Evolutionary conservation across 2,797 vertebrate genomes (phyloP), one percentile per base, ranked within the genome.

Genomic region (Brachyalestes nurse): DNA sequence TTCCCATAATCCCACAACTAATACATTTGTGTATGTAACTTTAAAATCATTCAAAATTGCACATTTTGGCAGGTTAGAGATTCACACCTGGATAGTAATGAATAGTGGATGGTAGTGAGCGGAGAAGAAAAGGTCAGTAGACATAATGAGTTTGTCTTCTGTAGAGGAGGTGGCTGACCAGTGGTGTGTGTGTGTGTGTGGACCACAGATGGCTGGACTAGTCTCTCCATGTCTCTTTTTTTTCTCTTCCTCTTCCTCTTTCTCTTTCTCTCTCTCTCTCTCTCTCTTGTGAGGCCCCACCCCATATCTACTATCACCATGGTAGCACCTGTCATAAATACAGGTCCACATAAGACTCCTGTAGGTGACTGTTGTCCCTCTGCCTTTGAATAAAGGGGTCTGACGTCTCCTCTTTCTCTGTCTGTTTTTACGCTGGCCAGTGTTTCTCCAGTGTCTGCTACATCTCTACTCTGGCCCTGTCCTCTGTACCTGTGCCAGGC

Each of bases 281-380:
- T 76, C 67, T 72, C 72, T 83, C 72, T 28, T 60, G 9, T 25
- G 21, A 60, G 58, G 10, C 72, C 62, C 62, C 51, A 34, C 42
- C 75, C 81, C 25, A 13, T 78, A 17, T 83, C 42, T 75, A 45
- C 79, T 64, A 65, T 83, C 62, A 19, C 75, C 77, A 66, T 77
- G 67, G 77, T 72, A 82, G 55, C 66, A 55, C 72, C 61, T 65
- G 75, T 79, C 70, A 82, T 82, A 77, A 82, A 82, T 77, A 76
- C 47, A 62, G 70, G 47, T 42, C 76, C 75, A 72, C 69, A 84
- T 79, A 69, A 81, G 75, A 60, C 45, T 21, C 51, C 51, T 53
- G 66, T 78, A 34, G 53, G 62, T 75, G 58, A 73, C 76, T 79
- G 34, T 53, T 72, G 64, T 49, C 21, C 40, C 60, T 69, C 58